Percentiles rank a stretch among this genome's conserved stretches.
These are phyloP conservation scores for Ornithorhynchus anatinus DNA, from an alignment of 2,113 vertebrate species.

Conservation along the genomic window DNA sequence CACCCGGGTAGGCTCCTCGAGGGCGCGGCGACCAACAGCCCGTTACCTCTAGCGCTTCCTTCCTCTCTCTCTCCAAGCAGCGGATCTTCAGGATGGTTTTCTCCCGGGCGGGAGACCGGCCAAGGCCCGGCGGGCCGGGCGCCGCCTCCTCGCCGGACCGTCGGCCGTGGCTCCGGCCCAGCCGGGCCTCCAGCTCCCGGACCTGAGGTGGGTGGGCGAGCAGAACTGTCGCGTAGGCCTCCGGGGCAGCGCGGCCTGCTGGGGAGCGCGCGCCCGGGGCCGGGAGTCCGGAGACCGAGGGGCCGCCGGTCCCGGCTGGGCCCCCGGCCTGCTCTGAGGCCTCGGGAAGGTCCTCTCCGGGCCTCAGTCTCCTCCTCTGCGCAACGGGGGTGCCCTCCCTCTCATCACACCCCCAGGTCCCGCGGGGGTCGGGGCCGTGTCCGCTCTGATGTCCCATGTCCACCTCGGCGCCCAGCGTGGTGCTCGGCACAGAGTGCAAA, in stretches of 20 bases:
- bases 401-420: no score
- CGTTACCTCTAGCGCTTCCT: slow-evolving; percentile 85
- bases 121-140: slow-evolving; percentile 34
- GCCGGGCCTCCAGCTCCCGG: slow-evolving; percentile 85
- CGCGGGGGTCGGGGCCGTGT: no score
- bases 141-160: slow-evolving; percentile 63
- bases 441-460: no score
- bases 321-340: not conserved
- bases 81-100: slow-evolving; percentile 84
- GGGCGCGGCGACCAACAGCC: no score
- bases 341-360: not conserved
- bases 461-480: no score
- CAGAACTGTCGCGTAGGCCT: not conserved
- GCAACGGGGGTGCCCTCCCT: not conserved
- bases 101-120: slow-evolving; percentile 73
- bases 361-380: not conserved
- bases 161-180: slow-evolving; percentile 68
- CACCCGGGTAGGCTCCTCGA: no score
- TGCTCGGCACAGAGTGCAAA: no score
- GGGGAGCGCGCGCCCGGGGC: not conserved
- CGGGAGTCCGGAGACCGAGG: not conserved
- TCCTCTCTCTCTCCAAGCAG: slow-evolving; percentile 83
- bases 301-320: not conserved
- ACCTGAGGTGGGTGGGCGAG: slow-evolving; percentile 68
- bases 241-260: no score